Conservation (phyloP, 2,113 vertebrate species). For the Ahaetulla prasina region DNA sequence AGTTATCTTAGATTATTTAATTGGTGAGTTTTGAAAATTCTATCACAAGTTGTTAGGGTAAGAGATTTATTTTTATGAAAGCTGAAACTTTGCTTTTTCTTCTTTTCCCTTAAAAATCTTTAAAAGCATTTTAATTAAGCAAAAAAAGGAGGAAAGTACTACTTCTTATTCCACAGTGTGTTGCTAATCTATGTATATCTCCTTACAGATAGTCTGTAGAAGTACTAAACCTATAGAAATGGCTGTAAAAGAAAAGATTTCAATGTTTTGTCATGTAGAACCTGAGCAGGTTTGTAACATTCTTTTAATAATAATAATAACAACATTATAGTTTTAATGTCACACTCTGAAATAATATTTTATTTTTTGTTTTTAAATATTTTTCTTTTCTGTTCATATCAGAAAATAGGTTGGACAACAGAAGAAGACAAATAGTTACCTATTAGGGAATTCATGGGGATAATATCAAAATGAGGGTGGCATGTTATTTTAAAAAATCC, state of each 20-base stretch:
- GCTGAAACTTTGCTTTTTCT: neutral
- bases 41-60: neutral
- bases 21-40: neutral
- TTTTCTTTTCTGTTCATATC: neutral
- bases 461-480: neutral
- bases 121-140: neutral
- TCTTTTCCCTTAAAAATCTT: neutral
- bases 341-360: neutral
- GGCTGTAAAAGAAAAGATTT: constrained; percentile 80
- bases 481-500: neutral
- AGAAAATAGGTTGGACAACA: neutral
- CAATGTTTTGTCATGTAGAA: constrained; percentile 80
- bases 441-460: neutral
- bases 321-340: neutral
- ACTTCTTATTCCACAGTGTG: neutral
- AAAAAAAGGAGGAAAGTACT: neutral
- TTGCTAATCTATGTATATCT: constrained; percentile 10
- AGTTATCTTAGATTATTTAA: neutral
- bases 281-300: constrained; percentile 74
- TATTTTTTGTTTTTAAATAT: neutral
- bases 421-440: neutral
- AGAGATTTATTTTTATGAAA: neutral
- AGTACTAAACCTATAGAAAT: constrained; percentile 75
- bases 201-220: constrained; percentile 75
- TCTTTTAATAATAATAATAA: neutral